These are phyloP conservation scores for Talpa occidentalis DNA, from an alignment of 2,113 vertebrate genomes.

Conservation along the genomic window DNA sequence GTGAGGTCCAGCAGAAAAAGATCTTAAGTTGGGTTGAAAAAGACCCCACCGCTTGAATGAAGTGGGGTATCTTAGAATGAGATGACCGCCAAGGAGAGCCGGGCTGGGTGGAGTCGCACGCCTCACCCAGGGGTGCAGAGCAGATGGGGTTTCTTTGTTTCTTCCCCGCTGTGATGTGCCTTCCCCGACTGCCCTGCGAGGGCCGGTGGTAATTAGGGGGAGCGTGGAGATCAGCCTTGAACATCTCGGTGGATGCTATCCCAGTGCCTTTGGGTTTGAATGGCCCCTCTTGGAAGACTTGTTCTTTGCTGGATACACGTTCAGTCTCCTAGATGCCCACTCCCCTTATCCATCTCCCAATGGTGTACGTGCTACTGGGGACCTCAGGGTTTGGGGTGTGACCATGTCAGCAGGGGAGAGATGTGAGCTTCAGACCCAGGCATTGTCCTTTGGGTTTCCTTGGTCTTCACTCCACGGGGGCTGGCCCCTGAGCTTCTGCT, in stretches of 20 bases:
- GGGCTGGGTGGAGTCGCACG: background rate
- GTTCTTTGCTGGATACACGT: background rate
- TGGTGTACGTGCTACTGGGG: background rate
- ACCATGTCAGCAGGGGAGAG: background rate
- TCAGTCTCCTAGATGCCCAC: background rate
- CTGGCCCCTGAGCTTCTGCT: background rate
- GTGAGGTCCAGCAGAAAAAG: conserved; percentile 10
- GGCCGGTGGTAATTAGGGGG: background rate
- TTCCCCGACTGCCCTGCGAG: background rate
- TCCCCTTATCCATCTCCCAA: too few species aligned
- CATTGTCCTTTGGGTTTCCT: background rate
- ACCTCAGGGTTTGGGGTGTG: background rate
- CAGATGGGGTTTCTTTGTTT: background rate
- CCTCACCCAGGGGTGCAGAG: background rate
- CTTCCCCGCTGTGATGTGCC: background rate
- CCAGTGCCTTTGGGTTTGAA: background rate
- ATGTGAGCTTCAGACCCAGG: background rate
- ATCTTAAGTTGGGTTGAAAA: background rate
- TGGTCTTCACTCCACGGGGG: background rate
- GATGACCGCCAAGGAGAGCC: background rate
- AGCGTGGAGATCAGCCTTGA: background rate
- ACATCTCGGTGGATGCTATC: background rate
- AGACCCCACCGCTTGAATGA: background rate
- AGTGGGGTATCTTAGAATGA: background rate
- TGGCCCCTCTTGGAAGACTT: background rate